Evolutionary conservation across 2,113 vertebrate species (phyloP).

Genomic region (Panurus biarmicus): DNA sequence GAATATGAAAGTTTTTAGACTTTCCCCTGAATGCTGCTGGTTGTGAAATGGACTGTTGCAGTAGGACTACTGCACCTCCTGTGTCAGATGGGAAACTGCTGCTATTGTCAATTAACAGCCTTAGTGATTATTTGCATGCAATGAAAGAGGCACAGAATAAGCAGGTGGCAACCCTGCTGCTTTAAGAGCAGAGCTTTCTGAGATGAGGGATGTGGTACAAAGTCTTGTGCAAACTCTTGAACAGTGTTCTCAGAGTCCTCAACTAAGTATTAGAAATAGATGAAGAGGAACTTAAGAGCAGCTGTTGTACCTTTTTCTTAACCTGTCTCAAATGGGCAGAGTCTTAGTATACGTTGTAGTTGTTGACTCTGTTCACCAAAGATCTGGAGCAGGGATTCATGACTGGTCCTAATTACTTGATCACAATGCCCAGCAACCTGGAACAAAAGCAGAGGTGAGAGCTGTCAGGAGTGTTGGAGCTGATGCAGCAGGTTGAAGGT

Average conservation of each 20-base stretch:
- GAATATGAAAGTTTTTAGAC: background rate
- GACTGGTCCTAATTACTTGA: background rate
- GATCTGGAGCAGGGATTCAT: background rate
- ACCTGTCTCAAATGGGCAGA: background rate
- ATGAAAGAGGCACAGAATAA: background rate
- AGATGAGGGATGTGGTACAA: accelerated
- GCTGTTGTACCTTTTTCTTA: background rate
- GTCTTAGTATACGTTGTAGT: background rate
- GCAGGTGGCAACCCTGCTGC: background rate
- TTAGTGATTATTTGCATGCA: background rate
- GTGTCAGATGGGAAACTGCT: background rate
- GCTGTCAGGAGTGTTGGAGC: background rate
- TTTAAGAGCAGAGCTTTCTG: background rate
- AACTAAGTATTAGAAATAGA: background rate
- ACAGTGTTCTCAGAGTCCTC: background rate
- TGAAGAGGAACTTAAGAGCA: background rate
- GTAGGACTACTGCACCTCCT: background rate
- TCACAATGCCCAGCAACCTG: background rate
- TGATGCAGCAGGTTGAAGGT: background rate
- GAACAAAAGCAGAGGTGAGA: background rate
- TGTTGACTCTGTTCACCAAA: background rate
- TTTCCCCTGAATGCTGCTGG: background rate
- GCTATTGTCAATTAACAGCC: background rate
- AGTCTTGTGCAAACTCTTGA: background rate
- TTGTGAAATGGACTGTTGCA: background rate